A percentile compares a stretch with the other conserved stretches of the same genome.
These are phyloP conservation scores for Cynocephalus volans DNA, from an alignment of 2,113 vertebrate genomes.

Conservation along the genomic window DNA sequence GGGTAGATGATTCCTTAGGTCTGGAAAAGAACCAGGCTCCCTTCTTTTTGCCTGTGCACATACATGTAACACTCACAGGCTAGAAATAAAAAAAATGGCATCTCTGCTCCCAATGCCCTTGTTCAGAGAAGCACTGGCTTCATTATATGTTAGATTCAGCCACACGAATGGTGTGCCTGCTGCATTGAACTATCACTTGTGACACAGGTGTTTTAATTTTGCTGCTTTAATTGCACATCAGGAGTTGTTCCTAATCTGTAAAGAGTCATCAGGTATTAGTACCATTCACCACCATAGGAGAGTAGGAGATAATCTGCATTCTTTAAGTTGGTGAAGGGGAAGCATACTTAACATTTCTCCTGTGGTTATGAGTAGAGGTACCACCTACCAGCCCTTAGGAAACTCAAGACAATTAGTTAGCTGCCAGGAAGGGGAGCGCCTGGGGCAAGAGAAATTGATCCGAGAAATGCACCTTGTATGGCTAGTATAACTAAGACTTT, in stretches of 20 bases:
- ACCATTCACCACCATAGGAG: slow-evolving; percentile 61
- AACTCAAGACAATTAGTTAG: slow-evolving; percentile 42
- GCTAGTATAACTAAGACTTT: slow-evolving; percentile 61
- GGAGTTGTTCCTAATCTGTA: slow-evolving; percentile 82
- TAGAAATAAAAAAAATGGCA: neutral
- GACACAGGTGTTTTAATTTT: slow-evolving; percentile 89
- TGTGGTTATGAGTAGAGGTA: neutral
- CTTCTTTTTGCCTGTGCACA: slow-evolving; percentile 35
- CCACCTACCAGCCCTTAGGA: slow-evolving; percentile 5
- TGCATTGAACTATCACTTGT: slow-evolving; percentile 74
- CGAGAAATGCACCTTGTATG: slow-evolving; percentile 76
- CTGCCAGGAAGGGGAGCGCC: neutral
- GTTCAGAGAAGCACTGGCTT: slow-evolving; percentile 28
- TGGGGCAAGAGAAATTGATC: neutral
- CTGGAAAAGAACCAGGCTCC: fast-evolving
- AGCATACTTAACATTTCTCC: neutral
- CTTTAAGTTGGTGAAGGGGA: slow-evolving; percentile 57
- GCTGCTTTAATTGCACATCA: slow-evolving; percentile 76
- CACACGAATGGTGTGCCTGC: neutral
- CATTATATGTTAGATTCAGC: neutral
- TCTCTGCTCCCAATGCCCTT: neutral
- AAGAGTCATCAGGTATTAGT: slow-evolving; percentile 72
- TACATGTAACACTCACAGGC: neutral
- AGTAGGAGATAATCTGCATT: slow-evolving; percentile 76
- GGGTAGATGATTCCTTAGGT: neutral